Evolutionary conservation across 2,888 invertebrate genomes (phyloP).

Genomic region (Portevinia maculata): DNA sequence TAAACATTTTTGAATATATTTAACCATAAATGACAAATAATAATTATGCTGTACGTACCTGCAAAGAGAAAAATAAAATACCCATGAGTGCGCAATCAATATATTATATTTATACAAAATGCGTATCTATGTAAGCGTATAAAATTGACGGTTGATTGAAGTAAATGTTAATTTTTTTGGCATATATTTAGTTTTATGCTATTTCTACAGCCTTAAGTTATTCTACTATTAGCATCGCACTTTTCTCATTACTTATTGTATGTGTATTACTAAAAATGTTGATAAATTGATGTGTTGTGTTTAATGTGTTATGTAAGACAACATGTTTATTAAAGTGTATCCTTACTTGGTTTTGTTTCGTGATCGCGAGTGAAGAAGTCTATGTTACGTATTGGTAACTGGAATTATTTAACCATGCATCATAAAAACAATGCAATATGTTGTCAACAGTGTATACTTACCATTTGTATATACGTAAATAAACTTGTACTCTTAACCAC

Average conservation of each 20-base stretch:
- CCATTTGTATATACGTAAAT: too few relatives aligned
- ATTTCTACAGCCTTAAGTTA: background rate
- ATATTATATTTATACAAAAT: background rate
- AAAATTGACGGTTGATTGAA: background rate
- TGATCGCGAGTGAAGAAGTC: slow-evolving; percentile 6
- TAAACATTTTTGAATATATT: slow-evolving; percentile 6
- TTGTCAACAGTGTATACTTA: too few relatives aligned
- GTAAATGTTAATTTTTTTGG: slow-evolving; percentile 4
- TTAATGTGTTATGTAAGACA: background rate
- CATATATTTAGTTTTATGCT: background rate
- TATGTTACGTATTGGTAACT: too few relatives aligned
- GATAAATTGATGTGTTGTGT: background rate
- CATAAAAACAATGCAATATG: too few relatives aligned
- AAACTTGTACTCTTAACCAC: too few relatives aligned
- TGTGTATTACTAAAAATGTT: slow-evolving; percentile 10
- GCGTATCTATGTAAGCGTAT: background rate
- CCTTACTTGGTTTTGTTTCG: slow-evolving; percentile 33
- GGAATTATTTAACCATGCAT: too few relatives aligned
- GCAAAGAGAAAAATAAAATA: slow-evolving; percentile 37
- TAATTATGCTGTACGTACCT: slow-evolving; percentile 59
- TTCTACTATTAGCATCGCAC: slow-evolving; percentile 28
- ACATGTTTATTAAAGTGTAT: background rate
- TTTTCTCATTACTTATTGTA: slow-evolving; percentile 3
- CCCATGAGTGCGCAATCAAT: background rate
- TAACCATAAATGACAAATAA: slow-evolving; percentile 1